Evolutionary conservation across 2,888 invertebrate species (phyloP).

Genomic region (Rhorus exstirpatorius): DNA sequence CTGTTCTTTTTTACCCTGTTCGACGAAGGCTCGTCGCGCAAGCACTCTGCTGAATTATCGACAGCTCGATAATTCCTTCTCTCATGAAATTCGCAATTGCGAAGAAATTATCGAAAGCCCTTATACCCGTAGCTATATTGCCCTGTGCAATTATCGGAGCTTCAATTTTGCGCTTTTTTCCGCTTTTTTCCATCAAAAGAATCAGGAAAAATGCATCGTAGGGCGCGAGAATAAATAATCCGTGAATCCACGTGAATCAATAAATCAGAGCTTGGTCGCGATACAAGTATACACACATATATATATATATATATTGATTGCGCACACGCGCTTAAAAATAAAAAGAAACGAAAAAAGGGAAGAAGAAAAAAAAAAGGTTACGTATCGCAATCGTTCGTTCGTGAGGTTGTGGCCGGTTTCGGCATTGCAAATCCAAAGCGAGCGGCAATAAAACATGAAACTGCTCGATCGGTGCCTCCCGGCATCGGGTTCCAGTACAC

Average conservation of each 20-base stretch:
- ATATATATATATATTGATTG: slow-evolving; percentile 14
- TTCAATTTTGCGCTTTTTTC: background rate
- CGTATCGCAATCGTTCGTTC: slow-evolving; percentile 63
- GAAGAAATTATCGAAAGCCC: too few species aligned
- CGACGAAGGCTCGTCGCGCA: too few species aligned
- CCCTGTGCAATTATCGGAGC: background rate
- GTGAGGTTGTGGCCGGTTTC: slow-evolving; percentile 50
- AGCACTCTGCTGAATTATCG: too few species aligned
- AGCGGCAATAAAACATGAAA: slow-evolving; percentile 67
- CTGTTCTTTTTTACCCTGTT: too few species aligned
- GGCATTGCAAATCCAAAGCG: slow-evolving; percentile 63
- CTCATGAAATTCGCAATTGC: too few species aligned
- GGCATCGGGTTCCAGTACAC: slow-evolving; percentile 47
- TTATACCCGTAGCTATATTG: too few species aligned
- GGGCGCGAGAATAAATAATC: slow-evolving; percentile 47
- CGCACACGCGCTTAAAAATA: slow-evolving; percentile 6
- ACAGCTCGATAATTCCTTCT: too few species aligned
- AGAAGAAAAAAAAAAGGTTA: slow-evolving; percentile 33
- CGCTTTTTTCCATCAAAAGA: slow-evolving; percentile 12
- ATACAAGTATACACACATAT: slow-evolving; percentile 27
- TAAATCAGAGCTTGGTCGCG: background rate
- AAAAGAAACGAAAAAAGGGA: slow-evolving; percentile 42
- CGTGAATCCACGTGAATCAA: background rate
- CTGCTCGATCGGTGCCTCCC: slow-evolving; percentile 50
- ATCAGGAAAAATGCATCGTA: slow-evolving; percentile 44